Base-by-base conservation (phyloP, 2,888 invertebrate species). In the Arctia plantaginis region DNA sequence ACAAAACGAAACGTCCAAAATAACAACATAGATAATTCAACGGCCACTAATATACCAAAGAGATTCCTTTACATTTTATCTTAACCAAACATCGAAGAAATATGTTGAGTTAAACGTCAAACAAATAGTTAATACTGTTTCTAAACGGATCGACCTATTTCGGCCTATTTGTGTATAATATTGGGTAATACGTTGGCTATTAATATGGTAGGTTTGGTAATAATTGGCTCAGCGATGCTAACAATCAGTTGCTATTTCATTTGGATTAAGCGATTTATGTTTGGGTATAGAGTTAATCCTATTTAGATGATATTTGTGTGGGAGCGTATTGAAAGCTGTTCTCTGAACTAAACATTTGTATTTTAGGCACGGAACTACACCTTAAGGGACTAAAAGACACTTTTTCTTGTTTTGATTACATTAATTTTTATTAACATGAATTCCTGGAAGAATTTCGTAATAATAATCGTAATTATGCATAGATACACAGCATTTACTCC, bases 141-240 rank as follows among this genome's bases (percentile, higher is more conserved):
- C 67, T 72, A 71, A 67, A 77, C 35, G 35, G 66, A 73, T 47
- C 64, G 74, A 71, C 74, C 74, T 64, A 67, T 71, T 68, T 71
- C 64, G 47, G 39, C 47, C 62, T 71, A 18, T 74, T 75, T 71
- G 69, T 73, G 74, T 27, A 71, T 75, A 72, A 33, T 62, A 70
- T 74, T 73, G 71, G 72, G 55, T n/a, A 72, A 69, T 80, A 67
- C 69, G 69, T 68, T 76, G 59, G 30, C 64, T 69, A 66, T 65
- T 59, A 72, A 75, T 75, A 73, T n/a, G 69, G 44, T 69, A 51
- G 20, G 69, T 80, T 78, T 75, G 8, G 71, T 68, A 78, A 72
- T 77, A 73, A 73, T 64, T 77, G 74, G 33, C 30, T 75, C 27
- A 3, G 47, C 55, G 65, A 77, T 77, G 76, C 47, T 55, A 74